A percentile compares a stretch with the other conserved stretches of the same genome.
Conservation (phyloP, 2,113 vertebrate genomes). For the Meleagris gallopavo region DNA sequence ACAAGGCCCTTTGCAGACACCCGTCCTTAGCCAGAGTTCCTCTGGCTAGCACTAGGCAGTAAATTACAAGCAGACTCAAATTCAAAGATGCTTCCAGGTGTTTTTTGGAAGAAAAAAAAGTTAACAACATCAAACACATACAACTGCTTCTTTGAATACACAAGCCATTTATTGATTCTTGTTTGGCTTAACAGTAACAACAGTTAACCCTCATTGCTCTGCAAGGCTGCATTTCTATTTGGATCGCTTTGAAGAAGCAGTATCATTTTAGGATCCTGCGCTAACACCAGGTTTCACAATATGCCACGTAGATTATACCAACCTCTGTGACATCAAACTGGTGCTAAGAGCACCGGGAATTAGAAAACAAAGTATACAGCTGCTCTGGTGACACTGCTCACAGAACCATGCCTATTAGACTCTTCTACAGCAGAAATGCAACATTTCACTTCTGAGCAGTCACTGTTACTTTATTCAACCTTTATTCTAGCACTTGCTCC, state of each 20-base stretch:
- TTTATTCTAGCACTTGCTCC: background rate
- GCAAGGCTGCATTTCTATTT: background rate
- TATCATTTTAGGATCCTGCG: background rate
- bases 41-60: background rate
- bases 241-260: background rate
- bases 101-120: background rate
- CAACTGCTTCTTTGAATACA: background rate
- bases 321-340: background rate
- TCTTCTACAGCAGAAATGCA: background rate
- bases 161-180: background rate
- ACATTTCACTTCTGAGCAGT: background rate
- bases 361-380: background rate
- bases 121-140: background rate
- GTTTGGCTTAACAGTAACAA: background rate
- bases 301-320: background rate
- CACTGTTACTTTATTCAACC: background rate
- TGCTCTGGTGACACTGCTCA: background rate
- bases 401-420: background rate
- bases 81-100: background rate
- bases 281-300: background rate
- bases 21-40: background rate
- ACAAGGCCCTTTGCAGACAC: background rate
- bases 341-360: background rate
- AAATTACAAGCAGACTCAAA: background rate
- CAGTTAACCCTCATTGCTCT: background rate